Conservation (phyloP, 2,113 vertebrate genomes). For the Rhagologus leucostigma region DNA sequence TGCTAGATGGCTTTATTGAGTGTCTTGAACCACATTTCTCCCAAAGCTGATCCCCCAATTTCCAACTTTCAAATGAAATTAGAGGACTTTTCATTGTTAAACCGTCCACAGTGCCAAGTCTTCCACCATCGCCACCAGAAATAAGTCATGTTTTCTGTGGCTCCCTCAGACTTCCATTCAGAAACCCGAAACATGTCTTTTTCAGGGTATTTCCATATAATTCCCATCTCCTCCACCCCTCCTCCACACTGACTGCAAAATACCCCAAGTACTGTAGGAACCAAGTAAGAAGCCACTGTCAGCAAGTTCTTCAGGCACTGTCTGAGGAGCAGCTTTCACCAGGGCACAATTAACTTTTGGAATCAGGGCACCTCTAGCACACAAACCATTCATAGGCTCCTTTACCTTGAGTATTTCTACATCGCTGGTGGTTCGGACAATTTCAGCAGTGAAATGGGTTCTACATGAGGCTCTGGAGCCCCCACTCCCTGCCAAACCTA, state of each 20-base stretch:
- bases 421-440: not conserved
- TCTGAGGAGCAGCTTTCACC: not conserved
- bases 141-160: not conserved
- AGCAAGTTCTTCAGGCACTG: not conserved
- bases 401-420: not conserved
- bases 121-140: not conserved
- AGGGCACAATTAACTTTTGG: not conserved
- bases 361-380: not conserved
- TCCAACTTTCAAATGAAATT: not conserved
- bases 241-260: not conserved
- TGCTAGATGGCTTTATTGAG: constrained; percentile 19
- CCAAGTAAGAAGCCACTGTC: not conserved
- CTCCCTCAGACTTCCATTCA: not conserved
- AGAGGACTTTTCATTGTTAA: not conserved
- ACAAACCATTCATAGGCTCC: not conserved
- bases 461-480: not conserved
- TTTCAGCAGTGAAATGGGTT: not conserved
- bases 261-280: not conserved
- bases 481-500: not conserved
- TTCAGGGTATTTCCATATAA: not conserved
- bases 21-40: not conserved
- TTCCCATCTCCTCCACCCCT: not conserved
- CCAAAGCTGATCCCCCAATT: not conserved
- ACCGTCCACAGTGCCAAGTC: not conserved
- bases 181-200: not conserved